Conservation (phyloP, 1,140 invertebrate species). For the Leguminivora glycinivorella region DNA sequence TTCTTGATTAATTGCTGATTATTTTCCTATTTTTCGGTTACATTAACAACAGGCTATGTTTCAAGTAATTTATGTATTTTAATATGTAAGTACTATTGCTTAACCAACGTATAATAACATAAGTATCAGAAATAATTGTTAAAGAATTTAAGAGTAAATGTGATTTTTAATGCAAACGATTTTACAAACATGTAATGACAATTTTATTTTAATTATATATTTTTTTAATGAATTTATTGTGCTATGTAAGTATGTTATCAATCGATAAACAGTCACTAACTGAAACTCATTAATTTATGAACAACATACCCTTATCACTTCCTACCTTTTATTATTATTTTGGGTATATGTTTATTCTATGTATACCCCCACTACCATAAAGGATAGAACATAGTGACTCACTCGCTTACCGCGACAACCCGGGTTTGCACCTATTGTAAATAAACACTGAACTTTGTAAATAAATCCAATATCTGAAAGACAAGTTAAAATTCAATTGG, state of each 20-base stretch:
- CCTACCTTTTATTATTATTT: background rate
- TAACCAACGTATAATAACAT: too few species aligned
- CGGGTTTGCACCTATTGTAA: conserved; percentile 10
- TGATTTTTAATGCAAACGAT: background rate
- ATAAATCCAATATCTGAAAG: background rate
- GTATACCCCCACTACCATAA: background rate
- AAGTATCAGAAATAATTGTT: too few species aligned
- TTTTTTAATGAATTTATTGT: too few species aligned
- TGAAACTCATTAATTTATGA: background rate
- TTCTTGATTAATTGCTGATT: too few species aligned
- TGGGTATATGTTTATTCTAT: background rate
- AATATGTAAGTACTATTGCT: too few species aligned
- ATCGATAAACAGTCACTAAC: background rate
- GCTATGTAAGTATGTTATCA: background rate
- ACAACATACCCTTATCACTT: too few species aligned
- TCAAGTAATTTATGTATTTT: too few species aligned
- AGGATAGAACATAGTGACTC: conserved; percentile 27
- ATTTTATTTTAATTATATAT: too few species aligned
- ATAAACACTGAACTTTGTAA: conserved; percentile 19
- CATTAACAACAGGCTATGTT: too few species aligned
- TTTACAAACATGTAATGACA: background rate
- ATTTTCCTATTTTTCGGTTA: too few species aligned
- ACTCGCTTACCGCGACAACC: background rate
- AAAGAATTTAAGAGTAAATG: too few species aligned
- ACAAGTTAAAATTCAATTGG: background rate